Base-by-base conservation (phyloP, 2,113 vertebrate genomes). In the Burhinus oedicnemus region DNA sequence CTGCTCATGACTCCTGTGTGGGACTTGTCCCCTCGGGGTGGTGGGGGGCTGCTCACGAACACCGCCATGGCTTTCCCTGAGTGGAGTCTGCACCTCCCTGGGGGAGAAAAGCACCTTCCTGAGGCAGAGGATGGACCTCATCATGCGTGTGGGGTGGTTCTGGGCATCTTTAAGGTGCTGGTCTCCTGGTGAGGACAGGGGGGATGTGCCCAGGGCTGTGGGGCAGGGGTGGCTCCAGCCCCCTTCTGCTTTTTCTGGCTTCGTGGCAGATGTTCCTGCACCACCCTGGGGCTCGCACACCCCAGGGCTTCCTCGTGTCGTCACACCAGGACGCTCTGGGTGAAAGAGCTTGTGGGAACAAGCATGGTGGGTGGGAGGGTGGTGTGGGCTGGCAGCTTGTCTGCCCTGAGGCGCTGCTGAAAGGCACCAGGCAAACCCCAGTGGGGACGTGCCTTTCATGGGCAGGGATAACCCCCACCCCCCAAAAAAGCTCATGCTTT, bases 1-100 rank as follows among this genome's bases (percentile, higher is more conserved):
- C 25, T 0, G 1, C 47, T 71, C 2, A 1, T 40, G 47, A 68
- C 2, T 11, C 25, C 7, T 30, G 8, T 29, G 34, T 47, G 42
- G 87, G 40, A 69, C 15, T 27, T 40, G 30, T 36, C 0, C 0
- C 18, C 4, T 26, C 0, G 1, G 51, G 12, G 5, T 27, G 75
- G 18, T 5, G 36, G 49, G 23, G 11, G 8, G 27, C 27, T 72
- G n/a, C 23, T 80, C 3, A 2, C 10, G 25, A 11, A 32, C 32
- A 29, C 5, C 6, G 9, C 11, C 2, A 0, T 49, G 52, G 21
- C 13, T 9, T 47, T 62, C 12, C 27, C 7, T 29, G 34, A 17
- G 34, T 8, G 44, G 7, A 11, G 4, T 93, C 34, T 55, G n/a
- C 12, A 9, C 26, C 29, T 55, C 13, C 6, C 7, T 38, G 19